A percentile compares a stretch with the other conserved stretches of the same genome.
These are phyloP conservation scores for Corapipo altera DNA, from an alignment of 2,113 vertebrate genomes.

Conservation along the genomic window DNA sequence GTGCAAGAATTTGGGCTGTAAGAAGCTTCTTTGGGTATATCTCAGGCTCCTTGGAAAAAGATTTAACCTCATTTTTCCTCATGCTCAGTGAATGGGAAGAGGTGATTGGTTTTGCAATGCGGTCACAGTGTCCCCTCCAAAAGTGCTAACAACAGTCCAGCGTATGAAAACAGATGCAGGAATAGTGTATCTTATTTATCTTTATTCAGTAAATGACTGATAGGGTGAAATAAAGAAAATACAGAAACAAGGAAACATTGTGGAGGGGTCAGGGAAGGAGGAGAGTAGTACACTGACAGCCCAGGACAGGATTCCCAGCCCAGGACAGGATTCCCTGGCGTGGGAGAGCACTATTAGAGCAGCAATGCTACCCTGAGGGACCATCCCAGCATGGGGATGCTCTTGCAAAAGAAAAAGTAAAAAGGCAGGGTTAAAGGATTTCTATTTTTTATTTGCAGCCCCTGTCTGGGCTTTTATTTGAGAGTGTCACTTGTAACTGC, in stretches of 20 bases:
- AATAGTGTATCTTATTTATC: neutral
- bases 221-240: neutral
- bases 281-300: neutral
- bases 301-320: neutral
- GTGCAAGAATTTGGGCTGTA: neutral
- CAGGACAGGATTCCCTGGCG: accelerated
- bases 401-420: neutral
- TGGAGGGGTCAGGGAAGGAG: neutral
- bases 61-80: neutral
- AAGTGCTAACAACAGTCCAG: neutral
- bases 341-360: neutral
- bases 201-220: neutral
- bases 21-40: neutral
- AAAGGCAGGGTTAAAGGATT: neutral
- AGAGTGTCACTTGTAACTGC: neutral
- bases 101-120: neutral
- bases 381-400: neutral
- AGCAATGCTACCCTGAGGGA: neutral
- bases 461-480: neutral
- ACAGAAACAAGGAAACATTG: neutral
- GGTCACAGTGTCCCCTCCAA: neutral
- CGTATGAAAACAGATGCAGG: neutral
- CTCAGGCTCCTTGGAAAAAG: neutral
- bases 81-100: neutral
- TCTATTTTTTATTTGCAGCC: neutral